Evolutionary conservation across 2,797 vertebrate genomes (phyloP).

Genomic region (Scarus forsteni): DNA sequence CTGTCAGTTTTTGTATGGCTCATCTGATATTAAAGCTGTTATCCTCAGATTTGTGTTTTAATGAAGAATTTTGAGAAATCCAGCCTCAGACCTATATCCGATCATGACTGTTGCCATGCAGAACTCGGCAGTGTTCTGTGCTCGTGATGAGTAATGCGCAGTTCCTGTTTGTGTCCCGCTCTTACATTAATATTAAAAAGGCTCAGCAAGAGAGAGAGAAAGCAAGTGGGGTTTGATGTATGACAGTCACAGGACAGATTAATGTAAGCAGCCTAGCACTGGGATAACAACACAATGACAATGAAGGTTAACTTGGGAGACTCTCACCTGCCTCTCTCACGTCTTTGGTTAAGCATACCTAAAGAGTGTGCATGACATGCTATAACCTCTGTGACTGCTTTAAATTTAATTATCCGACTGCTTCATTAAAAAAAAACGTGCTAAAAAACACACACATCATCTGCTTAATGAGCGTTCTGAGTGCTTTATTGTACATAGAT

Average conservation of each 20-base stretch:
- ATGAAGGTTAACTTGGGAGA: slow-evolving; percentile 25
- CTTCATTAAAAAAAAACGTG: slow-evolving; percentile 3
- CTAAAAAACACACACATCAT: slow-evolving; percentile 8
- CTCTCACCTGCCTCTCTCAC: slow-evolving; percentile 1
- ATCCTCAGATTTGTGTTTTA: not conserved
- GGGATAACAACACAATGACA: slow-evolving; percentile 24
- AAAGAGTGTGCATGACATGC: slow-evolving; percentile 7
- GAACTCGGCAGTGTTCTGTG: slow-evolving; percentile 47
- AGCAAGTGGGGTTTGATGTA: slow-evolving; percentile 43
- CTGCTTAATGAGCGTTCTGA: not conserved
- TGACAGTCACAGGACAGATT: slow-evolving; percentile 54
- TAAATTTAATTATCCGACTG: slow-evolving; percentile 9
- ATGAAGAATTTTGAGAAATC: slow-evolving; percentile 15
- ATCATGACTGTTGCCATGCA: slow-evolving; percentile 76
- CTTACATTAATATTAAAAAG: slow-evolving; percentile 76
- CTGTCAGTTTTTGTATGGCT: not conserved
- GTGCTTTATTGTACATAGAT: not conserved
- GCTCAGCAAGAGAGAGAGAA: slow-evolving; percentile 29
- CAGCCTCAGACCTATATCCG: slow-evolving; percentile 51
- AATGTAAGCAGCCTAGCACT: slow-evolving; percentile 46
- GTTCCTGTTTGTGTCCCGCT: slow-evolving; percentile 73
- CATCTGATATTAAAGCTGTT: not conserved
- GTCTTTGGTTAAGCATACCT: slow-evolving; percentile 10
- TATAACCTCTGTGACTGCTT: slow-evolving; percentile 7
- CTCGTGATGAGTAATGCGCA: slow-evolving; percentile 69